Evolutionary conservation across 2,888 invertebrate genomes (phyloP), one percentile per base, ranked within the genome.

Genomic region (Deroplatys truncata): DNA sequence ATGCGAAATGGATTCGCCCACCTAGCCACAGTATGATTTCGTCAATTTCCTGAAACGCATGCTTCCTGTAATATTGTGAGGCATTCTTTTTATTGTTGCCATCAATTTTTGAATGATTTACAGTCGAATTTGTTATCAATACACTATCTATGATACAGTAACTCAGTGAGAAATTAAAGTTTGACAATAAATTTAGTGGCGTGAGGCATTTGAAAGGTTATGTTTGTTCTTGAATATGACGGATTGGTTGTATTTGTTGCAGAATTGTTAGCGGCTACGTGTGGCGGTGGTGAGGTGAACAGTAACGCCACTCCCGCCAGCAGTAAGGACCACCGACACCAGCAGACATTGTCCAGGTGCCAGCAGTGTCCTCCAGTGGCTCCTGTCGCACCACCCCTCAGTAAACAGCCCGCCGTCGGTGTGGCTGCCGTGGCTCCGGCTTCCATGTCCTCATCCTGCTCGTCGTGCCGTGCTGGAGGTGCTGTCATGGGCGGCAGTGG

Each of bases 391-490:
- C 72, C 86, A 8, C 86, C 28, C 1, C 49, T 28, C 86, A 86
- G 72, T 82, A 90, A 89, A 28, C 91, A 91, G 89, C 90, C 89
- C 1, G 89, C 90, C 8, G 89, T 90, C 13, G 90, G 90, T 15
- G 90, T 90, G 86, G 90, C 89, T 10, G 90, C 89, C 0, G 90
- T 89, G 28, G 90, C 90, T 0, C 87, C 87, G 5, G 85, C 84
- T 2, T 90, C 88, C 31, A 88, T 85, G 7, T 85, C 86, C 9
- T 43, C 43, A 10, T 90, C 88, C 84, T 43, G 56, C 56, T 72
- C 56, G 56, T 72, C 56, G 56, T 86, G 86, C 28, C 72, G 85
- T 72, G 56, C 20, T 25, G 56, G 56, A 25, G 56, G 20, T 25
- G 56, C 15, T 25, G 56, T 20, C 20, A 72, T 72, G 56, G 56